These are phyloP conservation scores for Oriolus oriolus DNA, from an alignment of 2,113 vertebrate species.

Conservation along the genomic window DNA sequence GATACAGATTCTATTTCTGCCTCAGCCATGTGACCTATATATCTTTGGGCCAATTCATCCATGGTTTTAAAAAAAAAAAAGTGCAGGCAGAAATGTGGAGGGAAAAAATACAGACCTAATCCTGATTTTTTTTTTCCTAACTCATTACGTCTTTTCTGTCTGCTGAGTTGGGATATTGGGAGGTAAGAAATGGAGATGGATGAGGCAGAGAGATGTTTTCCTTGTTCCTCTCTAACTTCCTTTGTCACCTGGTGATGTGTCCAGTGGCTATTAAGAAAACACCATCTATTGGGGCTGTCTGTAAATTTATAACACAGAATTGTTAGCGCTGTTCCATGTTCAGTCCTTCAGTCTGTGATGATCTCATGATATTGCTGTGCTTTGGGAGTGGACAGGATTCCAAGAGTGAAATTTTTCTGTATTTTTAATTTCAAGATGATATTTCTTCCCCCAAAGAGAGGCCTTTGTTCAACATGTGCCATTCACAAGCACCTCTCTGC, in stretches of 20 bases:
- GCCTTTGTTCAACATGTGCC: background rate
- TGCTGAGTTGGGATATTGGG: background rate
- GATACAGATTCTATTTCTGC: conserved; percentile 29
- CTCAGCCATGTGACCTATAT: background rate
- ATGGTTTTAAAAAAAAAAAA: background rate
- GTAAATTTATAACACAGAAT: background rate
- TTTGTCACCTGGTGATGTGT: background rate
- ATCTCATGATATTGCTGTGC: accelerated
- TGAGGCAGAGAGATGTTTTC: background rate
- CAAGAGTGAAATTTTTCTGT: background rate
- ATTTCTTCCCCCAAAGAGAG: background rate
- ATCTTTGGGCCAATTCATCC: conserved; percentile 15
- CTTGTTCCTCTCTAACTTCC: background rate
- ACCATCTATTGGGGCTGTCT: background rate
- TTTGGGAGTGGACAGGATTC: background rate
- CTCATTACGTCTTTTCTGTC: background rate
- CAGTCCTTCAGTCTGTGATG: background rate
- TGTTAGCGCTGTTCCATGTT: background rate
- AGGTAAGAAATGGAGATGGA: background rate
- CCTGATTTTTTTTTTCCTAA: background rate
- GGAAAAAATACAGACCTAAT: background rate
- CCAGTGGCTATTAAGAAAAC: background rate
- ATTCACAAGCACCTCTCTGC: background rate
- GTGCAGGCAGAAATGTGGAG: background rate
- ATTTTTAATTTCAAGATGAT: background rate